Evolutionary conservation across 2,888 invertebrate species (phyloP).

Genomic region (Kuschelorhynchus macadamiae): DNA sequence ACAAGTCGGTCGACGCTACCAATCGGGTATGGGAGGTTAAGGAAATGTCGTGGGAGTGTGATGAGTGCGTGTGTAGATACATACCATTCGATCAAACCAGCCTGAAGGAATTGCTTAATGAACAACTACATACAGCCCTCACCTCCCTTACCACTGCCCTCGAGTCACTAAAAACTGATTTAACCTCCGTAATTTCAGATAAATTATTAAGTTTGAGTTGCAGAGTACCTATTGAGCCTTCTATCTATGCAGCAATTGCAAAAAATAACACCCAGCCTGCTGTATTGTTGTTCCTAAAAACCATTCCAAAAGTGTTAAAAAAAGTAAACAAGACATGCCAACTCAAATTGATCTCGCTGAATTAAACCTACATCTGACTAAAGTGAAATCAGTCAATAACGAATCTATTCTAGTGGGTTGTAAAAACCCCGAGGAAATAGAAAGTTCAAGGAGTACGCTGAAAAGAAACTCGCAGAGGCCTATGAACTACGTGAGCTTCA

Average conservation of each 20-base stretch:
- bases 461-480: conserved; percentile 1
- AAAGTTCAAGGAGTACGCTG: conserved; percentile 1
- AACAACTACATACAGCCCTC: not conserved
- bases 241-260: not conserved
- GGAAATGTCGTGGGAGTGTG: not conserved
- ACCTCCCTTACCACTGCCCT: not conserved
- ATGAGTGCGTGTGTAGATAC: not conserved
- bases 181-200: not conserved
- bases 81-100: not conserved
- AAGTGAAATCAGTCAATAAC: not conserved
- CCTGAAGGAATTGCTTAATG: not conserved
- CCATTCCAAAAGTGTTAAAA: conserved; percentile 1
- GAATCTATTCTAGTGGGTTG: conserved; percentile 4
- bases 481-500: too few species aligned
- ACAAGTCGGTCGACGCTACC: conserved; percentile 1
- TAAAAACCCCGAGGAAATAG: conserved; percentile 12
- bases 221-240: too few species aligned
- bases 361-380: not conserved
- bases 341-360: conserved; percentile 12
- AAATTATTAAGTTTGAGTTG: not conserved
- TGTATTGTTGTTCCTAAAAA: conserved; percentile 6
- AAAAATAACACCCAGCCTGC: conserved; percentile 14
- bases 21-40: not conserved
- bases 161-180: not conserved
- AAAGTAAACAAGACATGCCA: conserved; percentile 1